A percentile compares a stretch with the other conserved stretches of the same genome.
Conservation (phyloP, 1,140 invertebrate genomes). For the Papilio dardanus region DNA sequence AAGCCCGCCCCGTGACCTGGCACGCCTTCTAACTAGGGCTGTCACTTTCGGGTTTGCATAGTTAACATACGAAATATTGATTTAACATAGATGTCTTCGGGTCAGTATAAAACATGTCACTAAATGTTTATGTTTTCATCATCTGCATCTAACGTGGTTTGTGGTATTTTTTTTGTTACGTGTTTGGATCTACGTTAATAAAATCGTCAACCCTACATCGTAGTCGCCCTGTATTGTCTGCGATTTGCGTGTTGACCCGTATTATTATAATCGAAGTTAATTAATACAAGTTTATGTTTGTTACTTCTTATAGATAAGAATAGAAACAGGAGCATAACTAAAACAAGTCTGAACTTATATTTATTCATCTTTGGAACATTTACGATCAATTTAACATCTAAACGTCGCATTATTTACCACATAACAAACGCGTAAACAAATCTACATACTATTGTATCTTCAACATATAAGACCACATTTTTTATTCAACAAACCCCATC, state of each 20-base stretch:
- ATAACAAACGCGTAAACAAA: neutral
- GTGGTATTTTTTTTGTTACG: no score
- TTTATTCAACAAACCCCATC: neutral
- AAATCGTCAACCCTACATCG: no score
- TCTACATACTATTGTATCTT: neutral
- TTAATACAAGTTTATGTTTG: neutral
- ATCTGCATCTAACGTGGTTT: no score
- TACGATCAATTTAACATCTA: neutral
- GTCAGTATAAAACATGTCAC: no score
- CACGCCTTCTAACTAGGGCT: constrained; percentile 2
- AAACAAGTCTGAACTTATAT: neutral
- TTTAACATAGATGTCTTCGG: no score
- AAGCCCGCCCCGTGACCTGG: constrained; percentile 16
- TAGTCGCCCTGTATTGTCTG: neutral
- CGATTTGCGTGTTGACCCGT: neutral
- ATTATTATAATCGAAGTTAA: neutral
- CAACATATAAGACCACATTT: neutral
- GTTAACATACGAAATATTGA: neutral
- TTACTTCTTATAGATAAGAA: neutral
- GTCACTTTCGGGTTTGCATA: neutral
- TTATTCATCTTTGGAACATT: neutral
- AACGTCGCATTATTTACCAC: neutral
- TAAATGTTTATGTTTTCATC: no score
- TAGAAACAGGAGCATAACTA: neutral
- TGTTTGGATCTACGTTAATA: no score